Evolutionary conservation across 2,888 invertebrate species (phyloP), one percentile per base, ranked within the genome.

Genomic region (Pachycephus smyrnensis): DNA sequence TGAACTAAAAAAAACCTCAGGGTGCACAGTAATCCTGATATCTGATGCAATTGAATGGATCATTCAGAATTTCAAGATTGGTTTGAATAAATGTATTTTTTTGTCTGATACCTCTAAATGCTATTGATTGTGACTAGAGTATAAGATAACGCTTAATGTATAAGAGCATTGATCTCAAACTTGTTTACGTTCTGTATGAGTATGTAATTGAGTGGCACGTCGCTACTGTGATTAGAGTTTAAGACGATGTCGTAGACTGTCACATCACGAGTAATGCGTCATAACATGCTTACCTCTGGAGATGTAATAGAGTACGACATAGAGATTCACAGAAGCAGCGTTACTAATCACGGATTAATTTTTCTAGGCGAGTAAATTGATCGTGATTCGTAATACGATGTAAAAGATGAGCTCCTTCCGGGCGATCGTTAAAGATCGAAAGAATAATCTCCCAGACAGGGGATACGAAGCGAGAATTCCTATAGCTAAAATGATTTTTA

Each of bases 291-390:
- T 23, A 55, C 9, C 55, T 55, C 55, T 23, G 15, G 9, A 55
- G 23, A 55, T 55, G 9, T 23, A 23, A 55, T 55, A 55, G 55
- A 55, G 55, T 23, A 55, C 55, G 23, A 55, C 55, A 55, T 23
- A 55, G 55, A 55, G 23, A 55, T 55, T 55, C 23, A 55, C 9
- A 55, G 55, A 31, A 71, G 32, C 12, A 31, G 71, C 71, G 30
- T 31, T 33, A 71, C 71, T 71, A 71, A 71, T 71, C 31, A 15
- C 71, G 71, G 71, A 71, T 31, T 71, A 71, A 71, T 33, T 71
- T 30, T 71, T 71, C 12, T 6, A 71, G 31, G 9, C 15, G 71
- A 55, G 23, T 55, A 55, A 55, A 55, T 55, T 23, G 55, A 55
- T 23, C 23, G 55, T 23, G 2, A 23, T 55, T 55, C 55, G 55